Evolutionary conservation across 2,888 invertebrate genomes (phyloP), one percentile per base, ranked within the genome.

Genomic region (Ectobius pallidus): DNA sequence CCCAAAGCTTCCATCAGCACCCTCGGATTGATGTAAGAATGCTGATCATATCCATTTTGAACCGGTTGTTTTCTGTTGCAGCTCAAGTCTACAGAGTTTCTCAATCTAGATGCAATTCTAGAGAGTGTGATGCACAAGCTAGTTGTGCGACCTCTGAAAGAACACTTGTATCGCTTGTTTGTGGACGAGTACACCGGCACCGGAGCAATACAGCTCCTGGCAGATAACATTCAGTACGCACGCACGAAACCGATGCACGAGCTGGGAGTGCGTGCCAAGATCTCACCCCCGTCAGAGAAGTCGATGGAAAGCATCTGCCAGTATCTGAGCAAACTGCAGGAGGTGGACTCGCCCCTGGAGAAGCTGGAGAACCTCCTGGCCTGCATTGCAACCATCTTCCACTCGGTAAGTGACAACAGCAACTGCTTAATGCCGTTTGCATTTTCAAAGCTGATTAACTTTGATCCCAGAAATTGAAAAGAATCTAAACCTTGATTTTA

Each of bases 41-140:
- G n/a, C n/a, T n/a, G n/a, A n/a, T n/a, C n/a, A n/a, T n/a, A n/a
- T n/a, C n/a, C n/a, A n/a, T n/a, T n/a, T n/a, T n/a, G n/a, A n/a
- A n/a, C n/a, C n/a, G n/a, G n/a, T n/a, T n/a, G n/a, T n/a, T n/a
- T n/a, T n/a, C n/a, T 74, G 55, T 65, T 82, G 2, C 86, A 92
- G 87, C 86, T 98, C 72, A 94, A 93, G 81, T 86, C 93, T 2
- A 94, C 94, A 75, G 97, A 97, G 83, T 97, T 97, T 82, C 87
- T 98, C 79, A 98, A 98, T 85, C 87, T 98, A 81, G 98, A 99
- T 81, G 93, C 96, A 71, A 96, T 98, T 78, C 85, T 98, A 78
- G 98, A 99, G 84, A 93, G 93, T 74, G 96, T 97, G 75, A 92
- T 99, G 88, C 96, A 97, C 84, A 91, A 94, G 77, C 86, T 97